Evolutionary conservation across 2,888 invertebrate genomes (phyloP), one percentile per base, ranked within the genome.

Genomic region (Aphrophora alni): DNA sequence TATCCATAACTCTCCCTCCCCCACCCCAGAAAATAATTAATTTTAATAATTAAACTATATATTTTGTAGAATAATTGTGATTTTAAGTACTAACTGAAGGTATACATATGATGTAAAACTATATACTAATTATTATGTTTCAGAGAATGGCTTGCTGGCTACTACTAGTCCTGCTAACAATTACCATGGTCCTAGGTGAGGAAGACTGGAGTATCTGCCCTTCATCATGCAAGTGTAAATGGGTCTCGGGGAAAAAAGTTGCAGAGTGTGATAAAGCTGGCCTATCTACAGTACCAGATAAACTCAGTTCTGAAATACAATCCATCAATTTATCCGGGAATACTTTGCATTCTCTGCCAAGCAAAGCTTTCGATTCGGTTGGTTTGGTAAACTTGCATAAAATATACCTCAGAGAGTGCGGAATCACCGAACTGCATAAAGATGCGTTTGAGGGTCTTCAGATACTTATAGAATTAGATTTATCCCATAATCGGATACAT

Each of bases 191-290:
- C 73, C 85, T 87, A 75, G 75, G 69, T n/a, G 68, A 69, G 24
- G 51, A 38, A 17, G 88, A 89, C 85, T 92, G 92, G 88, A 90
- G 91, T 77, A 89, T 89, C 38, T 95, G 94, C 87, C 91, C 92
- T 12, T 87, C 90, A 83, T 90, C 90, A 80, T 97, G 97, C 89
- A 92, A 93, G 86, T 97, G 97, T 88, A 93, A 93, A 83, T 97
- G 97, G 97, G 93, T 93, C 33, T 93, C 93, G 82, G 96, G 97
- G 7, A 95, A 94, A 88, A 95, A 94, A 87, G 93, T 93, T 26
- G 97, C 96, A 0, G 94, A 95, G 85, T 97, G 97, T 87, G 91
- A 91, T 44, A 90, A 91, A 79, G 90, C 91, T 59, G 90, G 91
- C n/a, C 90, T 95, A 38, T 91, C 90, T 73, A 89, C 91, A 38